Percentiles rank a stretch among this genome's conserved stretches.
phyloP scores from a whole-genome alignment of 1,140 invertebrate species.

The Drosophila obscura region DNA sequence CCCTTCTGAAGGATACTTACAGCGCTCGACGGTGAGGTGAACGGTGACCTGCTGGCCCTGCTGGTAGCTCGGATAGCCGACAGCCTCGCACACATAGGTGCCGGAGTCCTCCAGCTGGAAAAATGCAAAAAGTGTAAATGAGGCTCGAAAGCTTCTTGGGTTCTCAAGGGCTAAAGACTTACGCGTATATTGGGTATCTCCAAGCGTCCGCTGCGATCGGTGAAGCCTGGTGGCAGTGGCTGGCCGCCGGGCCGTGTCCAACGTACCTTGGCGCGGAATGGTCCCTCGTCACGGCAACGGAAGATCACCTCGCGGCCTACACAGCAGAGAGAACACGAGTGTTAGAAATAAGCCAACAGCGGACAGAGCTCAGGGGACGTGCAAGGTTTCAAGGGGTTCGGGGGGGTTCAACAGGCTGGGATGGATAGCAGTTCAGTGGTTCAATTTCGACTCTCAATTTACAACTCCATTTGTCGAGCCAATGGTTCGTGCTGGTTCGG shows the following conservation, averaged over 20 bases:
- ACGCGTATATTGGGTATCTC: constrained; percentile 94
- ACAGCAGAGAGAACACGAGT: constrained; percentile 1
- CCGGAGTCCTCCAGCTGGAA: constrained; percentile 88
- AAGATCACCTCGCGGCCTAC: constrained; percentile 95
- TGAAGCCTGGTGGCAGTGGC: constrained; percentile 89
- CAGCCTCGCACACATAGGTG: constrained; percentile 92
- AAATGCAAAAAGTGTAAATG: constrained; percentile 1
- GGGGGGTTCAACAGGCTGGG: no score
- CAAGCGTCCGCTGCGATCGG: constrained; percentile 90
- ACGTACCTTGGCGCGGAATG: constrained; percentile 88
- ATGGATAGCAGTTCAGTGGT: neutral
- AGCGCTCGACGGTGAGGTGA: constrained; percentile 88
- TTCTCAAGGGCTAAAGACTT: constrained; percentile 44
- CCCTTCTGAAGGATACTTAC: constrained; percentile 85
- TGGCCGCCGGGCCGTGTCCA: constrained; percentile 90
- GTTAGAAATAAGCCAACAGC: constrained; percentile 1
- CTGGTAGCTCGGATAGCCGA: constrained; percentile 85
- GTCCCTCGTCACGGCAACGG: constrained; percentile 95
- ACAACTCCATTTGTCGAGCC: constrained; percentile 2
- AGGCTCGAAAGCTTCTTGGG: no score
- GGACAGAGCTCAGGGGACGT: neutral
- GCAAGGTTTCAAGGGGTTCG: neutral
- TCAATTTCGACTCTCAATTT: constrained; percentile 13
- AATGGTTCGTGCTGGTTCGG: neutral
- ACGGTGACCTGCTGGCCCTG: constrained; percentile 87